Evolutionary conservation across 2,888 invertebrate species (phyloP).

Genomic region (Leucoptera coffeella): DNA sequence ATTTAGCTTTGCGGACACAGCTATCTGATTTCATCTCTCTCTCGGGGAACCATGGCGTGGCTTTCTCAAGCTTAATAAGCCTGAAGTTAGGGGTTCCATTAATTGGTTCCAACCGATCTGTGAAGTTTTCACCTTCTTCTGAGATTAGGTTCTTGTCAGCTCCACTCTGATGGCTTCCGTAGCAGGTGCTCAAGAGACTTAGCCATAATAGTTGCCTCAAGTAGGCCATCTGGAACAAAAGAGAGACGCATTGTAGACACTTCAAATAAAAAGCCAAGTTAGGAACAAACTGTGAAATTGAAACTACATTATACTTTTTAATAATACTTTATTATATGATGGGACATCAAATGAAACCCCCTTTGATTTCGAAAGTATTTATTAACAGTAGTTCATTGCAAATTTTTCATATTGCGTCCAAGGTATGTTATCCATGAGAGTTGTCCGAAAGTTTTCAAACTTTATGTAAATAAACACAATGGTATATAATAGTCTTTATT

Average conservation of each 20-base stretch:
- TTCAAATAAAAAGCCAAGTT: too few species aligned
- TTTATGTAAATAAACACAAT: too few species aligned
- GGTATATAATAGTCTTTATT: too few species aligned
- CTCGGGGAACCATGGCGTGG: slow-evolving; percentile 55
- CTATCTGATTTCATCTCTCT: slow-evolving; percentile 56
- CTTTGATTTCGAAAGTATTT: slow-evolving; percentile 24
- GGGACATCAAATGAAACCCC: slow-evolving; percentile 46
- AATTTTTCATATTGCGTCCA: too few species aligned
- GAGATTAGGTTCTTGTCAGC: slow-evolving; percentile 30
- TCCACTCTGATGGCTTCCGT: slow-evolving; percentile 25
- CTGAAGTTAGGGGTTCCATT: slow-evolving; percentile 53
- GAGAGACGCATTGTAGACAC: slow-evolving; percentile 17
- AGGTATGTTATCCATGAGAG: too few species aligned
- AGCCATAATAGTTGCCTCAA: slow-evolving; percentile 21
- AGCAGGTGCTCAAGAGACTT: slow-evolving; percentile 16
- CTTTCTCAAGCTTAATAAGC: slow-evolving; percentile 49
- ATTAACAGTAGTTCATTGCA: too few species aligned
- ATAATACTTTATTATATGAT: slow-evolving; percentile 40
- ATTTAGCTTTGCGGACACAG: slow-evolving; percentile 66
- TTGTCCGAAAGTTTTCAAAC: too few species aligned
- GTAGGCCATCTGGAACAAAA: slow-evolving; percentile 42
- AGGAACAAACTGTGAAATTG: slow-evolving; percentile 20
- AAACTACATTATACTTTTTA: slow-evolving; percentile 41
- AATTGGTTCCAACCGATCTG: slow-evolving; percentile 45
- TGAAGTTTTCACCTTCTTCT: slow-evolving; percentile 19